Evolutionary conservation across 2,797 vertebrate species (phyloP).

Genomic region (Bryconaethiops microstoma): DNA sequence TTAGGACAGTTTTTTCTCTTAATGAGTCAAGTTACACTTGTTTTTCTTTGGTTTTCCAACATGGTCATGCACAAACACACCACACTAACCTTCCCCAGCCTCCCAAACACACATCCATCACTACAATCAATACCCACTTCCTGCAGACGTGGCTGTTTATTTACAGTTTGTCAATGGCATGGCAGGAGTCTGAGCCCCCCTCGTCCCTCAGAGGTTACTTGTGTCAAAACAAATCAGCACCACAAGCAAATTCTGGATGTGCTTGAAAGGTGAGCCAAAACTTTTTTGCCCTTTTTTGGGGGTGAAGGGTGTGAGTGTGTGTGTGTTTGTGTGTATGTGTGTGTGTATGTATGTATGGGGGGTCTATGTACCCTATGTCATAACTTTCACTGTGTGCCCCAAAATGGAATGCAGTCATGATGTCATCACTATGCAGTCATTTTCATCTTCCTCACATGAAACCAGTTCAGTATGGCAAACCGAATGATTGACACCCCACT

Average conservation of each 20-base stretch:
- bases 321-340: neutral
- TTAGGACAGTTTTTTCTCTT: too few species aligned
- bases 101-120: neutral
- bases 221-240: neutral
- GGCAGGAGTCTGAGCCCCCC: neutral
- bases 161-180: slow-evolving; percentile 38
- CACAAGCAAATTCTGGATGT: neutral
- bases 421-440: neutral
- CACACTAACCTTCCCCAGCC: slow-evolving; percentile 19
- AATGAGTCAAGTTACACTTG: neutral
- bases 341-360: neutral
- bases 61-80: neutral
- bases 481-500: neutral
- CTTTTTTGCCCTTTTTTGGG: neutral
- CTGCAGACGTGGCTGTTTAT: slow-evolving; percentile 43
- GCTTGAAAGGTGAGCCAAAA: neutral
- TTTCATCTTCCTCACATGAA: neutral
- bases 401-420: slow-evolving; percentile 1
- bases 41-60: neutral
- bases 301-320: too few species aligned
- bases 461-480: neutral
- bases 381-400: neutral
- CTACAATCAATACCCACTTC: slow-evolving; percentile 44
- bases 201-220: neutral
- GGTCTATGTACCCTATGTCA: neutral